Evolutionary conservation across 92 coral and sea anemone species (phyloP), one percentile per base, ranked within the genome.

Genomic region (Heliopora coerulea): DNA sequence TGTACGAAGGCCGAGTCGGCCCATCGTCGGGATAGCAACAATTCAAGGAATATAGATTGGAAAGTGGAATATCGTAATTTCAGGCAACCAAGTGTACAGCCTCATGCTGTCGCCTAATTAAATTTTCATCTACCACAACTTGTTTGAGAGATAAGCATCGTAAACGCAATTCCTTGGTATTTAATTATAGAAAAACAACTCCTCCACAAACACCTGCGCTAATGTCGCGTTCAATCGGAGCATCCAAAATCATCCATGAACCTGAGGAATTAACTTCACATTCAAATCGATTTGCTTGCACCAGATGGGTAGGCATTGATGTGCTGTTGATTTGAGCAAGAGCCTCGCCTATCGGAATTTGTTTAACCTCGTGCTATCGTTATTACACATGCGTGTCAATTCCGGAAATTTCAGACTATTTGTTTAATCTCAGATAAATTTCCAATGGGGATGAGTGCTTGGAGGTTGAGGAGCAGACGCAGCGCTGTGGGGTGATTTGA

Each of bases 301-400:
- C n/a, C n/a, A n/a, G n/a, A n/a, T n/a, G n/a, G n/a, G n/a, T n/a
- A 6, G 52, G 52, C n/a, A n/a, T 6, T 46, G 52, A 46, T 46
- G 3, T 46, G n/a, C 14, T 46, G 52, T 6, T 46, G 52, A 46
- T 6, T 8, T 46, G 52, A n/a, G 15, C 7, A 2, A 2, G 15
- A n/a, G 14, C 52, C 12, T 67, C 74, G 54, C 15, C 58, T 15
- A 67, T 49, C 59, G 54, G 25, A 35, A 48, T 44, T 44, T 67
- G 59, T 67, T 48, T 67, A 67, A 67, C 26, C 27, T 65, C 25
- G 41, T 65, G 56, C 40, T 65, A 65, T 65, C 72, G 56, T 54
- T 12, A 6, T 42, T 65, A 35, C 54, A 24, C 74, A 67, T 67
- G 74, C 74, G 11, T 46, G 26, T 65, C 32, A 40, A 33, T 59